A percentile compares a stretch with the other conserved stretches of the same genome.
Evolutionary conservation across 1,140 invertebrate species (phyloP).

Genomic region (Subanguina moxae): DNA sequence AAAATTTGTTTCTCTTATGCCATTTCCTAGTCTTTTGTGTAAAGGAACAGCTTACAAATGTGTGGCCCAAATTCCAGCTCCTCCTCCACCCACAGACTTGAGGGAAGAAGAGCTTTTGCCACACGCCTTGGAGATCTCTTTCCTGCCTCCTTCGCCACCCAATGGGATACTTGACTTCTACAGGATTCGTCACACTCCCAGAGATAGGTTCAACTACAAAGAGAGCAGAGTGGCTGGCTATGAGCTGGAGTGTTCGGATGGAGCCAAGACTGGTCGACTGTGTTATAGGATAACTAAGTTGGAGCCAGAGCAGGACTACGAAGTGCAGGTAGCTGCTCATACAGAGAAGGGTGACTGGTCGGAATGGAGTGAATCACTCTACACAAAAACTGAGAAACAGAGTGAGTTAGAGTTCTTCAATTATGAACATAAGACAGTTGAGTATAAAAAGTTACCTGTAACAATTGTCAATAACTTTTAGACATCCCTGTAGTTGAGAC

Average conservation of each 20-base stretch:
- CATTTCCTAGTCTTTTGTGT: too few relatives aligned
- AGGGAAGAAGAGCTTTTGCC: conserved; percentile 49
- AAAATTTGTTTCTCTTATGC: too few relatives aligned
- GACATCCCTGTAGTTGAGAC: conserved; percentile 57
- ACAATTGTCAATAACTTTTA: conserved; percentile 20
- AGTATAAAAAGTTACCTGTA: not conserved
- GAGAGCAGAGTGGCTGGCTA: conserved; percentile 50
- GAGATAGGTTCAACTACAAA: conserved; percentile 53
- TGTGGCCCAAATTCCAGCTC: conserved; percentile 42
- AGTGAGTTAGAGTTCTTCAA: conserved; percentile 21
- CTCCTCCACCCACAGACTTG: conserved; percentile 54
- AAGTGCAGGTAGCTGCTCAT: conserved; percentile 57
- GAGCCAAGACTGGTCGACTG: conserved; percentile 47
- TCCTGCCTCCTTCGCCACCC: conserved; percentile 53
- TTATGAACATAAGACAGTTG: not conserved
- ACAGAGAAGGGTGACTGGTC: conserved; percentile 58
- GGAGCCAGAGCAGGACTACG: conserved; percentile 58
- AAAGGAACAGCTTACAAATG: too few relatives aligned
- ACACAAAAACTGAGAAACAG: conserved; percentile 47
- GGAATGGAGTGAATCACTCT: conserved; percentile 53
- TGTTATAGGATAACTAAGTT: conserved; percentile 53
- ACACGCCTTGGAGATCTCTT: conserved; percentile 57
- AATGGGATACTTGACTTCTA: conserved; percentile 55
- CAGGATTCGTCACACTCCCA: conserved; percentile 52
- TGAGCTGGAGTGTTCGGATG: conserved; percentile 53